Percentiles rank a stretch among this genome's conserved stretches.
Evolutionary conservation across 92 coral and sea anemone genomes (phyloP).

Genomic region (Epizoanthus ramosus): DNA sequence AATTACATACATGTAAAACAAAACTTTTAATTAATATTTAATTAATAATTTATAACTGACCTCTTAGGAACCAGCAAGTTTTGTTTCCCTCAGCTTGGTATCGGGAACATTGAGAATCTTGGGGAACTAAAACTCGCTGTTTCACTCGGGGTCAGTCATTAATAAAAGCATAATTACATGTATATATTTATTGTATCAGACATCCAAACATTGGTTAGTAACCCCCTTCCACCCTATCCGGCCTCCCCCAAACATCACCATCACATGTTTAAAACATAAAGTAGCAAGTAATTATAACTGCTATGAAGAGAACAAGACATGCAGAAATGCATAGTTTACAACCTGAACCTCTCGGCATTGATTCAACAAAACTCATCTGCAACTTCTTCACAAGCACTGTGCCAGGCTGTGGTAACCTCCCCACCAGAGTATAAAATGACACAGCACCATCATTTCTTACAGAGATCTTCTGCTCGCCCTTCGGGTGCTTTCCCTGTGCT

Average conservation of each 20-base stretch:
- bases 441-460: not conserved
- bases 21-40: no score
- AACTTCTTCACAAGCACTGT: conserved; percentile 29
- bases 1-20: no score
- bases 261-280: not conserved
- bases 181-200: no score
- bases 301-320: not conserved
- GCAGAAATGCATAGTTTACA: not conserved
- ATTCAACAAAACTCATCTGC: conserved; percentile 22
- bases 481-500: not conserved
- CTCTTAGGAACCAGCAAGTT: no score
- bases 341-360: not conserved
- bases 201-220: no score
- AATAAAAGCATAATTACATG: no score
- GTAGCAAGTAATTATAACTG: not conserved
- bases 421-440: conserved; percentile 17
- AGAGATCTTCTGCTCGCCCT: not conserved
- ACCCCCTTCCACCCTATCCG: no score
- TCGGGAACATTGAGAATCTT: not conserved
- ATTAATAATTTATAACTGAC: no score
- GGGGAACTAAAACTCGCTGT: no score
- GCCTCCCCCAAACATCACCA: not conserved
- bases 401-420: conserved; percentile 20
- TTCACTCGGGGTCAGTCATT: no score
- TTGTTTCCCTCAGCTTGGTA: not conserved